phyloP scores from a whole-genome alignment of 1,140 invertebrate species.

The Microplitis demolitor region DNA sequence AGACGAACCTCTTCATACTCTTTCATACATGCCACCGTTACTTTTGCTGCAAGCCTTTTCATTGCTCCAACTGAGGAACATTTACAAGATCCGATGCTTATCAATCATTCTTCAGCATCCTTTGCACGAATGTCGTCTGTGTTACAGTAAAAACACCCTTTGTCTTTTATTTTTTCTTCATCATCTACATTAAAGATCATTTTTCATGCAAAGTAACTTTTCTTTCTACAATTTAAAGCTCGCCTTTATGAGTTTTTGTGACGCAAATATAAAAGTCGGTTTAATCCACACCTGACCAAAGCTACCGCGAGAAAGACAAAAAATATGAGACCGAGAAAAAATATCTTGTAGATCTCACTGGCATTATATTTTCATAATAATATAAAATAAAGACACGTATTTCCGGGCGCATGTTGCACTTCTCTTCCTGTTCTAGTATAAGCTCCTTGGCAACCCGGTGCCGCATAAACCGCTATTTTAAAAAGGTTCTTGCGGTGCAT shows the following conservation, averaged over 20 bases:
- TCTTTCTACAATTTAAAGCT: not conserved
- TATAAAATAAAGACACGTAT: slow-evolving; percentile 36
- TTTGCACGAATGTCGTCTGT: not conserved
- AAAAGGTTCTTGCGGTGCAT: not conserved
- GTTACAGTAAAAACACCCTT: no score
- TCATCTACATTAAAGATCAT: slow-evolving; percentile 18
- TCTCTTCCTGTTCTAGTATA: not conserved
- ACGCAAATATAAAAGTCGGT: slow-evolving; percentile 62
- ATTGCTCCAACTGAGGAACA: slow-evolving; percentile 2
- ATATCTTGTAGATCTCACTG: slow-evolving; percentile 46
- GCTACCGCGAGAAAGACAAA: not conserved
- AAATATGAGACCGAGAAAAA: slow-evolving; percentile 26
- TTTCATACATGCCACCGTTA: not conserved
- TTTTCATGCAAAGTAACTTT: slow-evolving; percentile 7
- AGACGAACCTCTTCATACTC: not conserved
- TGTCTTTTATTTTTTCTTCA: no score
- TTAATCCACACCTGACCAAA: slow-evolving; percentile 56
- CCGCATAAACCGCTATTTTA: slow-evolving; percentile 7
- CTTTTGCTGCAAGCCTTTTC: not conserved
- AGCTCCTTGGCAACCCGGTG: not conserved
- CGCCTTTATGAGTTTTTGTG: slow-evolving; percentile 61
- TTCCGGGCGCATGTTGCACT: no score
- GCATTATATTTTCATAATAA: slow-evolving; percentile 42
- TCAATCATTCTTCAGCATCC: slow-evolving; percentile 8
- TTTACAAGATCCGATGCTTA: slow-evolving; percentile 13